phyloP scores from a whole-genome alignment of 2,113 vertebrate species.

The Nesoenas mayeri region DNA sequence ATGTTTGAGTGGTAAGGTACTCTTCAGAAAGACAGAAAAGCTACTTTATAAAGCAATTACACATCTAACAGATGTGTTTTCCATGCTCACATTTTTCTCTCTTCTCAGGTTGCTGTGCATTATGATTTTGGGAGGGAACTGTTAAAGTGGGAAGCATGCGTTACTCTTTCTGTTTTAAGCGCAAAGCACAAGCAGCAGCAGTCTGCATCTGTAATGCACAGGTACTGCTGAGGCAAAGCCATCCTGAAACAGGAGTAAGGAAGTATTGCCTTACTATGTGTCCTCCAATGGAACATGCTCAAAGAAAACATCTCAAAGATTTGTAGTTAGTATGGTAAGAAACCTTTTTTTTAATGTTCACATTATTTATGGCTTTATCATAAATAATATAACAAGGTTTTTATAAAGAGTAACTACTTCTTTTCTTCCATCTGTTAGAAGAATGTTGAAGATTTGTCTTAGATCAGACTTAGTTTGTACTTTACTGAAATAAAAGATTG shows the following conservation, averaged over 20 bases:
- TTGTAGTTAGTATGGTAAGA: conserved; percentile 26
- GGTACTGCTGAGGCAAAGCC: neutral
- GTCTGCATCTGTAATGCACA: neutral
- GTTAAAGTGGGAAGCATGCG: neutral
- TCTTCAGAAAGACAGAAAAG: neutral
- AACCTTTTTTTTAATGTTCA: neutral
- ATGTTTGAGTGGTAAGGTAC: neutral
- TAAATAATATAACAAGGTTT: neutral
- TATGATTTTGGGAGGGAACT: conserved; percentile 40
- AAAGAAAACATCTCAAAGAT: neutral
- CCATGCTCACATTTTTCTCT: conserved; percentile 11
- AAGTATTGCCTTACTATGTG: neutral
- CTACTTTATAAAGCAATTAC: neutral
- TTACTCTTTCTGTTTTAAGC: neutral
- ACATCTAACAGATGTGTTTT: conserved; percentile 12
- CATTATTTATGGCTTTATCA: neutral
- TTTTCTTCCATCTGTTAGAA: neutral
- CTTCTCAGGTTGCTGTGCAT: neutral
- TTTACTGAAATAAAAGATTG: neutral
- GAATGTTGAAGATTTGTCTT: neutral
- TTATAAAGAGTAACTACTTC: neutral
- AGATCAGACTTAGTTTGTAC: neutral
- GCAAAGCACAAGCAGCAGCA: neutral
- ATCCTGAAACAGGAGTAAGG: neutral
- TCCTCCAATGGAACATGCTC: neutral